Evolutionary conservation across 2,113 vertebrate genomes (phyloP).

Genomic region (Odontophorus gujanensis): DNA sequence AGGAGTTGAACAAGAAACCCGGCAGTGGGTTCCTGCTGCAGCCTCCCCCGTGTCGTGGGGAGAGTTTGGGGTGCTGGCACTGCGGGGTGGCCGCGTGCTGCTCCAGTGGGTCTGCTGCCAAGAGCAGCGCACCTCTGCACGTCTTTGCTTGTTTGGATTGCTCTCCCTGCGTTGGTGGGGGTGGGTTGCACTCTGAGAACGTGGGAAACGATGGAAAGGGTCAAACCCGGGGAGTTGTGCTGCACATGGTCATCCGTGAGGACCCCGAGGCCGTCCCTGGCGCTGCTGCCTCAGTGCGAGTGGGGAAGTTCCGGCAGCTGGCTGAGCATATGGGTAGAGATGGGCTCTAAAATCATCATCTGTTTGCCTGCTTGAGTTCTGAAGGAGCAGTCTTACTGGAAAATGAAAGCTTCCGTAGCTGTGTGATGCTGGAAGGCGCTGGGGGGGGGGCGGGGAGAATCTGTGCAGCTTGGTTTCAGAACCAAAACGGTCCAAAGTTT

Average conservation of each 20-base stretch:
- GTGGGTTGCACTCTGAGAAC: not conserved
- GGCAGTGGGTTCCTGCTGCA: not conserved
- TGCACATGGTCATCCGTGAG: not conserved
- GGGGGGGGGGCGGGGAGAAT: not conserved
- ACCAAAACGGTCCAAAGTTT: not conserved
- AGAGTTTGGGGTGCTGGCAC: not conserved
- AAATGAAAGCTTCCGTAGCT: not conserved
- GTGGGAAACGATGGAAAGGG: not conserved
- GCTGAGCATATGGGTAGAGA: conserved; percentile 46
- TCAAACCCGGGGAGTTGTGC: not conserved
- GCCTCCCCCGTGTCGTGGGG: not conserved
- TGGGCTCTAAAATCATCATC: conserved; percentile 54
- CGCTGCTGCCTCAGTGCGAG: not conserved
- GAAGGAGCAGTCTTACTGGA: not conserved
- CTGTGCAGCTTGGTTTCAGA: not conserved
- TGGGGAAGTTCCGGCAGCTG: conserved; percentile 38
- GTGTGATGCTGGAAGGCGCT: not conserved
- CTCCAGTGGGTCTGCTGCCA: no score
- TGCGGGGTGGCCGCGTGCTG: not conserved
- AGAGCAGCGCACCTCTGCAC: not conserved
- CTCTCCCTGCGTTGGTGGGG: not conserved
- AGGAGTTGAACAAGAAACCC: not conserved
- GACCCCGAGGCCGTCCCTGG: not conserved
- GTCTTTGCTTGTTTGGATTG: accelerated
- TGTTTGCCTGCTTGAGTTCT: conserved; percentile 22